Evolutionary conservation across 2,113 vertebrate genomes (phyloP), one percentile per base, ranked within the genome.

Genomic region (Zapus hudsonius): DNA sequence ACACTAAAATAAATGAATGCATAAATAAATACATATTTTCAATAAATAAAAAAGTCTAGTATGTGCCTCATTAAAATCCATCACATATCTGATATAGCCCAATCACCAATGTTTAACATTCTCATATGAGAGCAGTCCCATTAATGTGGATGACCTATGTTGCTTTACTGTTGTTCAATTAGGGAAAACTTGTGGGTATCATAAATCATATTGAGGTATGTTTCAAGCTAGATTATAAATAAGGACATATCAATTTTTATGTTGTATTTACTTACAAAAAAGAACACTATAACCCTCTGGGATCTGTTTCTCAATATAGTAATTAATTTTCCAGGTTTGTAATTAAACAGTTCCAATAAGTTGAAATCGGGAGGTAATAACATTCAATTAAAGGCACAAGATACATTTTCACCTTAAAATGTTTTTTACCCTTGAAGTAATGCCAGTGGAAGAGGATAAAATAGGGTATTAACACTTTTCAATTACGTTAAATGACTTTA

Each of bases 401-500:
- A 98, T 96, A 98, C 97, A 97, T 98, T 98, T 97, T 98, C 97
- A 98, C 98, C 97, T 98, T 98, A 98, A 98, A 97, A 98, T 98
- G 97, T 98, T 97, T 70, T 98, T 97, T 98, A 98, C 97, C 98
- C 98, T 98, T 98, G 96, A 98, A 98, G 97, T 97, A 97, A 98
- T 98, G 98, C 97, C 97, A 98, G 97, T 97, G 96, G 96, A 98
- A 98, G 97, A 97, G 97, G 96, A 98, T 98, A 98, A 98, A 98
- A 98, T 98, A 98, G 98, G 98, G 98, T 98, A 99, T 99, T 99
- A 99, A 97, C 98, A 97, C 95, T 98, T 98, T 98, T 99, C 98
- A 99, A 99, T 99, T 99, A 99, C 79, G 25, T 95, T 97, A 98
- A 99, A 99, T 98, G 98, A 98, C 98, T 99, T 98, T 98, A 99